Evolutionary conservation across 2,888 invertebrate species (phyloP), one percentile per base, ranked within the genome.

Genomic region (Steinernema hermaphroditum): DNA sequence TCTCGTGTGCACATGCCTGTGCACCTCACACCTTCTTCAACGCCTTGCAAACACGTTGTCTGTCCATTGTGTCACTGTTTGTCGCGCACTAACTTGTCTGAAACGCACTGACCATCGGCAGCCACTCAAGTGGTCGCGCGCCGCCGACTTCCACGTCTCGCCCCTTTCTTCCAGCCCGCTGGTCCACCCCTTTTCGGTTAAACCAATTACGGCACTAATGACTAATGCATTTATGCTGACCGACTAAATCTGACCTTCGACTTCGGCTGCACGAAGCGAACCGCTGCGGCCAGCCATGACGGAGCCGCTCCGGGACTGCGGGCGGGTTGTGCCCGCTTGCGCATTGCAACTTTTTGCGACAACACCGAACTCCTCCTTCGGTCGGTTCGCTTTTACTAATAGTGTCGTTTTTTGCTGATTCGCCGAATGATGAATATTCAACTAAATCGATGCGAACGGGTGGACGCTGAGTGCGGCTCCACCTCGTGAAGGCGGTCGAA

Each of bases 181-280:
- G 54, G 54, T 54, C 27, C 54, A 54, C 54, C 54, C 54, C 54
- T 54, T 54, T 54, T 54, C 54, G 54, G 54, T 54, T 22, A 54
- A 54, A 54, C 54, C 54, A 54, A 54, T 54, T 54, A 54, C 54
- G 54, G 54, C 54, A 54, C 54, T 54, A 54, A 54, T 54, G 54
- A 54, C 54, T 54, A 54, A 54, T 54, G 54, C 54, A 54, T 54
- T 54, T 27, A 54, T 54, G 14, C 54, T 54, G 54, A 54, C 54
- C 54, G 54, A 9, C 9, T 54, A 54, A 54, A 54, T 46, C 54
- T 54, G 54, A 54, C 54, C 54, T 54, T 54, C 54, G 54, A 9
- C 27, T 19, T n/a, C 49, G n/a, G n/a, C n/a, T n/a, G n/a, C n/a
- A n/a, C n/a, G n/a, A n/a, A 37, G 37, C 37, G 37, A 12, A 37